Evolutionary conservation across 2,888 invertebrate genomes (phyloP), one percentile per base, ranked within the genome.

Genomic region (Ophion ellenae): DNA sequence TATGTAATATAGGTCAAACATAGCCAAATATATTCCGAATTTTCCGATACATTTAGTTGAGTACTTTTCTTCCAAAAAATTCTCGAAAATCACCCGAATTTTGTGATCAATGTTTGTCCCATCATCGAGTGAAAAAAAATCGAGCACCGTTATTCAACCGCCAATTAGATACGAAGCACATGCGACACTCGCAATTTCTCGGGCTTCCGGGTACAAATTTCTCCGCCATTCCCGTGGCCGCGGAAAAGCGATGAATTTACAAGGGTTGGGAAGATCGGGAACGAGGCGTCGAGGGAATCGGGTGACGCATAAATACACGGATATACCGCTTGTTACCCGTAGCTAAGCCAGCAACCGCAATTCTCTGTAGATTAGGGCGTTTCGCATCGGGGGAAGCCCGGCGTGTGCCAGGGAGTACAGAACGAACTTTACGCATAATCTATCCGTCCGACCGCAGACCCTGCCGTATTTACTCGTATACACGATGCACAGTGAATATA

Each of bases 341-440:
- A 79, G 74, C 78, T 76, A 76, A 84, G 66, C 77, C 64, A 63
- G 69, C 7, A 70, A 84, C 84, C 86, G 75, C 84, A 86, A 83
- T 84, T 83, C 81, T 82, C 83, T 84, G 73, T 70, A 78, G 81
- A 84, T 84, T 80, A 86, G 85, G 80, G 76, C 61, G 53, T 80
- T 63, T 59, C 73, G 14, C 77, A 64, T 79, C 77, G 79, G 64
- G 36, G 53, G 70, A 28, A 71, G 70, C 73, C 36, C 28, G 73
- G 24, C 78, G 71, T 10, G 32, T 28, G 20, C 81, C 63, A 57
- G 53, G 10, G 63, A 70, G 70, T 70, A 57, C 45, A 64, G 53
- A 47, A 47, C 47, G 71, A 85, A 85, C 83, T 85, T 85, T 85
- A 80, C 85, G 83, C 85, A 85, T 85, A 85, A 85, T 85, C 80